Percentiles rank a stretch among this genome's conserved stretches.
These are phyloP conservation scores for Metacarcinus magister DNA, from an alignment of 2,888 invertebrate species.

Conservation along the genomic window DNA sequence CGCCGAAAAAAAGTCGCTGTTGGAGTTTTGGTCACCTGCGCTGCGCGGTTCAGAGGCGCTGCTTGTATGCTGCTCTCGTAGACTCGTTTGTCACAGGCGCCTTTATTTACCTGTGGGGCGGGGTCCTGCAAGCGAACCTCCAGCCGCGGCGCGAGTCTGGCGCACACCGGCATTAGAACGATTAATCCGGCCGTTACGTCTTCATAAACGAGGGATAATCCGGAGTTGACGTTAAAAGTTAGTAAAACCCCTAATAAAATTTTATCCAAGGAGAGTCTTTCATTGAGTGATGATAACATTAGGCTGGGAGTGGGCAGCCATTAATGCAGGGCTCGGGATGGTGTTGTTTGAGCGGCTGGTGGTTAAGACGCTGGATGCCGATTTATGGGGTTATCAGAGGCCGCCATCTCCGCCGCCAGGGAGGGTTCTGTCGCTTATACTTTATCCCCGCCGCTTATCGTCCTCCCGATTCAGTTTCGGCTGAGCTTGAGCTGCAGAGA, in stretches of 20 bases:
- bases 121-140: not conserved
- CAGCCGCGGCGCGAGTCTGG: constrained; percentile 13
- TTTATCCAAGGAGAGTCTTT: constrained; percentile 14
- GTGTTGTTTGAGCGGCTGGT: constrained; percentile 26
- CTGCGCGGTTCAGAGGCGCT: not conserved
- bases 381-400: constrained; percentile 26
- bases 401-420: constrained; percentile 15
- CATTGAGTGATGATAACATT: constrained; percentile 26
- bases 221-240: constrained; percentile 26
- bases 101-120: constrained; percentile 10
- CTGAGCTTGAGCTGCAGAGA: not conserved
- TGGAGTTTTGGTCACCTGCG: too few relatives aligned
- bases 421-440: constrained; percentile 26
- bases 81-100: not conserved
- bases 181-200: not conserved
- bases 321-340: constrained; percentile 12
- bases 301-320: constrained; percentile 13
- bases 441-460: constrained; percentile 26
- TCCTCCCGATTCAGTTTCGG: not conserved
- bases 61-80: not conserved
- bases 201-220: constrained; percentile 26
- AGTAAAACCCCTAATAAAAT: constrained; percentile 26
- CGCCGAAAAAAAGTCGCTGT: too few relatives aligned
- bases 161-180: constrained; percentile 4
- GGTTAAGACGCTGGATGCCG: constrained; percentile 26